Conservation (phyloP, 2,888 invertebrate genomes). For the Phyllotreta striolata region DNA sequence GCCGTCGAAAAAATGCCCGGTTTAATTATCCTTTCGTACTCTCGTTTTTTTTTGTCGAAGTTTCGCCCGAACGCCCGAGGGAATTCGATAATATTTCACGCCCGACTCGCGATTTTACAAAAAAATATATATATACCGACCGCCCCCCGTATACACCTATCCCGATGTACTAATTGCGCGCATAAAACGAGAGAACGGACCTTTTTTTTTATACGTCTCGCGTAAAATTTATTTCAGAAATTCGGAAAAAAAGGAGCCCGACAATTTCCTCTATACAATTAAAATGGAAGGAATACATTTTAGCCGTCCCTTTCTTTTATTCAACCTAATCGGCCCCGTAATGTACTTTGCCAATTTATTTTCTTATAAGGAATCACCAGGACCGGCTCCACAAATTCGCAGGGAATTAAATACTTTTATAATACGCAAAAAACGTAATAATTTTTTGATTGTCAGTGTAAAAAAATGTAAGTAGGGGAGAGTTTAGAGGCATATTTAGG, state of each 20-base stretch:
- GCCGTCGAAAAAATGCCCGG: constrained; percentile 2
- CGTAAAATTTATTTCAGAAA: constrained; percentile 16
- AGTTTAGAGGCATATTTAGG: too few relatives aligned
- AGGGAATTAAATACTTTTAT: too few relatives aligned
- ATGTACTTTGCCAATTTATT: constrained; percentile 17
- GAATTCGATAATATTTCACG: neutral
- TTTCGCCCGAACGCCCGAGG: neutral
- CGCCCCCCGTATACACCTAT: neutral
- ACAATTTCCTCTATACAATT: constrained; percentile 7
- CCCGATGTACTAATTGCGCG: neutral
- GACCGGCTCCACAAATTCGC: constrained; percentile 1
- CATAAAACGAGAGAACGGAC: neutral
- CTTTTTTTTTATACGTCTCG: constrained; percentile 6
- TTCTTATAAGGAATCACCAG: constrained; percentile 1
- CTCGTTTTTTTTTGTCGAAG: too few relatives aligned
- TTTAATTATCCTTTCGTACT: constrained; percentile 1
- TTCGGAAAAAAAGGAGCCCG: neutral
- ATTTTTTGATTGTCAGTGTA: too few relatives aligned
- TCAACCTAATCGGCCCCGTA: constrained; percentile 13
- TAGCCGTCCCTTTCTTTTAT: constrained; percentile 8
- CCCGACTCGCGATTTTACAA: too few relatives aligned
- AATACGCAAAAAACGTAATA: constrained; percentile 12
- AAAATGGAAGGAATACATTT: constrained; percentile 18
- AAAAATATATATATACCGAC: neutral
- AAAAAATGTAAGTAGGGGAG: too few relatives aligned